Conservation (phyloP, 2,113 vertebrate species). For the Serinus canaria region DNA sequence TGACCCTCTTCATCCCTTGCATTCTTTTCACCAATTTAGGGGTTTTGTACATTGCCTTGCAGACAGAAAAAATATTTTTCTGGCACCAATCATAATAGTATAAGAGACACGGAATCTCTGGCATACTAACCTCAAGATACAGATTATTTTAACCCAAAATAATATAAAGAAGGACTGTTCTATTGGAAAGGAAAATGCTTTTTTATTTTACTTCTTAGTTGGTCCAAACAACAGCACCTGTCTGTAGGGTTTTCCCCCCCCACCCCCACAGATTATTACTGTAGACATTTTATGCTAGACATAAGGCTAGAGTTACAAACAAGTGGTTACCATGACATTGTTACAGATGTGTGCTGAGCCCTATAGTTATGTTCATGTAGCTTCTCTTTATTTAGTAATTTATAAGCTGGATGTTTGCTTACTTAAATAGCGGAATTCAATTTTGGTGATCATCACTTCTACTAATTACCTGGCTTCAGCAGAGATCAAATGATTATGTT, state of each 20-base stretch:
- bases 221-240: neutral
- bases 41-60: neutral
- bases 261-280: neutral
- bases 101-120: neutral
- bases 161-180: neutral
- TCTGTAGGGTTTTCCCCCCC: neutral
- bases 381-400: neutral
- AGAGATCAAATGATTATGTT: conserved; percentile 19
- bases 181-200: neutral
- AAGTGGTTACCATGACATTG: neutral
- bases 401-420: neutral
- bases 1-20: neutral
- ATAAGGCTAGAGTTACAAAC: neutral
- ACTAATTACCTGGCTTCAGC: conserved; percentile 1
- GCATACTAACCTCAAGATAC: neutral
- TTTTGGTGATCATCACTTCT: neutral
- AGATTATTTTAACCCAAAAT: neutral
- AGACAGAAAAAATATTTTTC: neutral
- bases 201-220: neutral
- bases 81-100: neutral
- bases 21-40: neutral
- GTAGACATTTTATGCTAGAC: neutral
- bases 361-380: neutral
- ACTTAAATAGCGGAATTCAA: conserved; percentile 5
- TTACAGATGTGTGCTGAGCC: neutral